A percentile compares a stretch with the other conserved stretches of the same genome.
Conservation (phyloP, 2,888 invertebrate species). For the Buathra laborator region DNA sequence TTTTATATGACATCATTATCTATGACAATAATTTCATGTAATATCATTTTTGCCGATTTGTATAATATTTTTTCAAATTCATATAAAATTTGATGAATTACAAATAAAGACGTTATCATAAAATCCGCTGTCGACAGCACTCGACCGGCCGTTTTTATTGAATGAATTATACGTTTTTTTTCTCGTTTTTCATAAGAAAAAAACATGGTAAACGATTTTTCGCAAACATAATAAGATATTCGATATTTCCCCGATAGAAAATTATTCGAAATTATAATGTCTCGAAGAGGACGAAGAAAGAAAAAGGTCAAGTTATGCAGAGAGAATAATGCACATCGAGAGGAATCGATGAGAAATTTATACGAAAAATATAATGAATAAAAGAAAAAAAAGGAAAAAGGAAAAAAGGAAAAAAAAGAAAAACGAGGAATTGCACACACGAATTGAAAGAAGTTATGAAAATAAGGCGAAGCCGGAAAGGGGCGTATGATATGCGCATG, state of each 20-base stretch:
- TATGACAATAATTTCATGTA: too few species aligned
- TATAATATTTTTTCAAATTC: too few species aligned
- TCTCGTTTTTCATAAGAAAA: too few species aligned
- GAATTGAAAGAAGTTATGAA: slow-evolving; percentile 84
- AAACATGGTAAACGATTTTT: too few species aligned
- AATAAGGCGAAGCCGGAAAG: slow-evolving; percentile 84
- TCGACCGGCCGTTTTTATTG: too few species aligned
- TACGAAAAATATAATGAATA: not conserved
- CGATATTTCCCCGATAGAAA: not conserved
- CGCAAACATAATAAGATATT: not conserved
- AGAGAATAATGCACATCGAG: not conserved
- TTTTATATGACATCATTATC: too few species aligned
- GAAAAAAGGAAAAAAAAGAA: slow-evolving; percentile 16
- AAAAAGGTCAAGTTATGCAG: not conserved
- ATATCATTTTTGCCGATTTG: too few species aligned
- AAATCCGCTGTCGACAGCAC: too few species aligned
- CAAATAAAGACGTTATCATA: too few species aligned
- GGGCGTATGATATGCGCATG: slow-evolving; percentile 84
- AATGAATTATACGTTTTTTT: too few species aligned
- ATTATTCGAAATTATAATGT: too few species aligned
- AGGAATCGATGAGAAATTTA: slow-evolving; percentile 1
- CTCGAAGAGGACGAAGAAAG: not conserved
- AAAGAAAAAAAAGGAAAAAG: slow-evolving; percentile 8
- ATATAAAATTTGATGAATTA: too few species aligned
- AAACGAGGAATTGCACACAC: slow-evolving; percentile 56